These are phyloP conservation scores for Clarias fuscus DNA, from an alignment of 2,797 vertebrate genomes.

Conservation along the genomic window DNA sequence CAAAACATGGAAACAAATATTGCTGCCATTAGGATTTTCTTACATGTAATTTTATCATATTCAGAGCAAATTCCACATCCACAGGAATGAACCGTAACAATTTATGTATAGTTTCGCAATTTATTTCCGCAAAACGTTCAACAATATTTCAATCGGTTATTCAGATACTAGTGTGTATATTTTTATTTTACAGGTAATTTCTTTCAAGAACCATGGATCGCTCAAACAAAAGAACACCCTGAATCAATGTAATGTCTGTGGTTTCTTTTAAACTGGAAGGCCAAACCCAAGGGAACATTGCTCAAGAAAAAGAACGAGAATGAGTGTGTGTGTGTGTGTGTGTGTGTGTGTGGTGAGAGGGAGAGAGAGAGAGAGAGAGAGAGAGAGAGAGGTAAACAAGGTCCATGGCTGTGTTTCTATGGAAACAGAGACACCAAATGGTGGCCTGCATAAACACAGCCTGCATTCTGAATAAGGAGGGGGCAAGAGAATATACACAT, in stretches of 20 bases:
- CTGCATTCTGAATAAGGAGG: slow-evolving; percentile 15
- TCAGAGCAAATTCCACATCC: not conserved
- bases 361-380: slow-evolving; percentile 11
- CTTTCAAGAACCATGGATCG: slow-evolving; percentile 31
- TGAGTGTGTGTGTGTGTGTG: not conserved
- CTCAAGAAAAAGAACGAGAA: slow-evolving; percentile 25
- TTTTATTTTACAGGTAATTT: slow-evolving; percentile 32
- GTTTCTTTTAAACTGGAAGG: slow-evolving; percentile 45
- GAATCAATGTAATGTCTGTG: slow-evolving; percentile 46
- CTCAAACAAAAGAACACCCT: slow-evolving; percentile 37
- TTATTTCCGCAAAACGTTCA: not conserved
- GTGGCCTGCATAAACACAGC: slow-evolving; percentile 39
- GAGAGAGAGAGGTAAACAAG: slow-evolving; percentile 45
- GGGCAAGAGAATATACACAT: slow-evolving; percentile 29
- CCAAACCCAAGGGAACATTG: slow-evolving; percentile 49
- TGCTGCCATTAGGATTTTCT: not conserved
- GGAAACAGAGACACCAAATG: slow-evolving; percentile 68
- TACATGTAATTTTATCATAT: not conserved
- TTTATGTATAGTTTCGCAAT: not conserved
- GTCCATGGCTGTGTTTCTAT: slow-evolving; percentile 51
- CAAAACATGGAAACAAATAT: not conserved
- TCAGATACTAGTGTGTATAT: not conserved
- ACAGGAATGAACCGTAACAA: not conserved
- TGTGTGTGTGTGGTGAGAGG: not conserved
- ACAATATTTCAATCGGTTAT: not conserved